Evolutionary conservation across 2,888 invertebrate species (phyloP).

Genomic region (Acanthoscelides obtectus): DNA sequence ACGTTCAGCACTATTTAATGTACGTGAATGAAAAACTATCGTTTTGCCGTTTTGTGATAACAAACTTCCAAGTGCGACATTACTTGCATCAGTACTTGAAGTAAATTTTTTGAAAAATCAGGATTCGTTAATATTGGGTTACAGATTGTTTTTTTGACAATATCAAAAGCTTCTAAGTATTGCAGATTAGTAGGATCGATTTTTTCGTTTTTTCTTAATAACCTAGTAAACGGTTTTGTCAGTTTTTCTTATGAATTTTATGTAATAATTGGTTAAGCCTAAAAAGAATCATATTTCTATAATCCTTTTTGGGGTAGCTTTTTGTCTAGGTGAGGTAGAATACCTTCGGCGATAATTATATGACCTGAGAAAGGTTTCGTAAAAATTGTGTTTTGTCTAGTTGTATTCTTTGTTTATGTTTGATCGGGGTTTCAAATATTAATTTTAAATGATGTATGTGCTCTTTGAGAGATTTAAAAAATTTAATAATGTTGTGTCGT

Average conservation of each 20-base stretch:
- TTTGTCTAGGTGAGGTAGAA: conserved; percentile 19
- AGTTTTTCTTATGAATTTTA: too few relatives aligned
- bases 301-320: too few relatives aligned
- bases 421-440: conserved; percentile 8
- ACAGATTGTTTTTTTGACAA: background rate
- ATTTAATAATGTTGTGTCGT: conserved; percentile 16
- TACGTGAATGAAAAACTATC: too few relatives aligned
- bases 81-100: background rate
- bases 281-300: too few relatives aligned
- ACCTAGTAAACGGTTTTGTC: conserved; percentile 5
- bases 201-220: background rate
- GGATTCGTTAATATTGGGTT: background rate
- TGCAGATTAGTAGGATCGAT: background rate
- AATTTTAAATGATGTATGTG: conserved; percentile 9
- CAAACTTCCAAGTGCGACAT: background rate
- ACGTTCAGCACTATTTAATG: too few relatives aligned
- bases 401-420: conserved; percentile 15
- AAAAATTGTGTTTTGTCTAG: conserved; percentile 17
- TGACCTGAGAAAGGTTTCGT: conserved; percentile 17
- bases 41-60: background rate
- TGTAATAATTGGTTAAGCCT: too few relatives aligned
- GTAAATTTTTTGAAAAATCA: background rate
- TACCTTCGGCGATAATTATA: conserved; percentile 9
- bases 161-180: background rate
- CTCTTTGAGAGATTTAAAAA: conserved; percentile 12